Evolutionary conservation across 2,113 vertebrate species (phyloP).

Genomic region (Petromus typicus): DNA sequence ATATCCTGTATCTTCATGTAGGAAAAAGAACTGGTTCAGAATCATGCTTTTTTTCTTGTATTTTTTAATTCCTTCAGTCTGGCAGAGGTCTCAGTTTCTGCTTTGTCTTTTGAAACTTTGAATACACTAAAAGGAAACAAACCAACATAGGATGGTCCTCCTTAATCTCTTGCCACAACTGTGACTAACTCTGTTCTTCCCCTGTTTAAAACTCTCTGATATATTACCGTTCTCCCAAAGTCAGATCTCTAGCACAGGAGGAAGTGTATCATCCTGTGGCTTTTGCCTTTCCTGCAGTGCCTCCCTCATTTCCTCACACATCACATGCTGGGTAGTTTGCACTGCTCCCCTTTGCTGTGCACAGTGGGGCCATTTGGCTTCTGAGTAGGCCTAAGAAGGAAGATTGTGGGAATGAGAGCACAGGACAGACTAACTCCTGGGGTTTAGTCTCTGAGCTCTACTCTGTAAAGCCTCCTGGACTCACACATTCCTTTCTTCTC

Average conservation of each 20-base stretch:
- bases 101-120: not conserved
- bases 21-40: not conserved
- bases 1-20: not conserved
- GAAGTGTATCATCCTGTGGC: too few relatives aligned
- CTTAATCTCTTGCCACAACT: not conserved
- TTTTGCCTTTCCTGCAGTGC: rapidly evolving
- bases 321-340: too few relatives aligned
- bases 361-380: not conserved
- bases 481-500: not conserved
- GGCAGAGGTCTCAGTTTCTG: not conserved
- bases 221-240: not conserved
- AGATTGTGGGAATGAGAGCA: not conserved
- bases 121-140: not conserved
- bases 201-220: not conserved
- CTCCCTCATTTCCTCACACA: too few relatives aligned
- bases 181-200: not conserved
- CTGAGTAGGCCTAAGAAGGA: not conserved
- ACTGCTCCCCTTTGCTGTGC: too few relatives aligned
- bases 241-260: not conserved
- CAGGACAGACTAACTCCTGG: rapidly evolving
- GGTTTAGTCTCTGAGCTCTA: not conserved
- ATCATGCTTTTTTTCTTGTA: not conserved
- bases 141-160: not conserved
- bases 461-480: not conserved
- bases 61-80: not conserved